Conservation (phyloP, 2,113 vertebrate genomes). For the Riparia riparia region DNA sequence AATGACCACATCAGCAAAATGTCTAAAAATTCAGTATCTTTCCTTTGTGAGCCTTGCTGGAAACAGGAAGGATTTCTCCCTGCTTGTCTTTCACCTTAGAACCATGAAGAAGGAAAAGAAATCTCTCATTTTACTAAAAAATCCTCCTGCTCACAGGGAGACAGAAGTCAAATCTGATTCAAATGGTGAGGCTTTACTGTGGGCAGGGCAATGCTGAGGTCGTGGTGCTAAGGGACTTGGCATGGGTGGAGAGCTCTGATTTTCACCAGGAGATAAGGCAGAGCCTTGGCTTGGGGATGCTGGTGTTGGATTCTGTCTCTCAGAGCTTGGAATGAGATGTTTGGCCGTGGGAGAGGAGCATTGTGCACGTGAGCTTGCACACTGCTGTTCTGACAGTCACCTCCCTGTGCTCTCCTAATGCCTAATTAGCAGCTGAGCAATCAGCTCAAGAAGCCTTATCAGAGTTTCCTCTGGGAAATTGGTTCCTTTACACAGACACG, state of each 20-base stretch:
- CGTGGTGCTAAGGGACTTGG: not conserved
- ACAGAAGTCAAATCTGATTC: not conserved
- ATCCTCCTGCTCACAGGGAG: not conserved
- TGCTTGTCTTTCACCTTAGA: not conserved
- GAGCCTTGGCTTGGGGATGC: not conserved
- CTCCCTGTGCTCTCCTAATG: not conserved
- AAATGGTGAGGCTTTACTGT: not conserved
- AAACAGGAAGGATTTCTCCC: not conserved
- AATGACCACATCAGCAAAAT: not conserved
- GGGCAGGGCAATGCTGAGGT: not conserved
- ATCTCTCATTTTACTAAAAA: not conserved
- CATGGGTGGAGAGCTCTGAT: not conserved
- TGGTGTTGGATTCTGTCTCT: not conserved
- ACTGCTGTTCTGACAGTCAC: not conserved
- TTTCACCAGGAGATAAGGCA: not conserved
- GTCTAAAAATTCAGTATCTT: not conserved
- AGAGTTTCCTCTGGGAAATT: not conserved
- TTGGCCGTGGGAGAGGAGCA: not conserved
- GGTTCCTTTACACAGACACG: not conserved
- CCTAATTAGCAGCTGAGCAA: not conserved
- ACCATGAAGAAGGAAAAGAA: not conserved
- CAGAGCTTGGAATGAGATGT: not conserved
- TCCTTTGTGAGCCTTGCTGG: not conserved
- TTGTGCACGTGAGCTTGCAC: fast-evolving
- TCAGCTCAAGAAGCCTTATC: constrained; percentile 16